These are phyloP conservation scores for Macaria notata DNA, from an alignment of 2,888 invertebrate genomes.

Conservation along the genomic window DNA sequence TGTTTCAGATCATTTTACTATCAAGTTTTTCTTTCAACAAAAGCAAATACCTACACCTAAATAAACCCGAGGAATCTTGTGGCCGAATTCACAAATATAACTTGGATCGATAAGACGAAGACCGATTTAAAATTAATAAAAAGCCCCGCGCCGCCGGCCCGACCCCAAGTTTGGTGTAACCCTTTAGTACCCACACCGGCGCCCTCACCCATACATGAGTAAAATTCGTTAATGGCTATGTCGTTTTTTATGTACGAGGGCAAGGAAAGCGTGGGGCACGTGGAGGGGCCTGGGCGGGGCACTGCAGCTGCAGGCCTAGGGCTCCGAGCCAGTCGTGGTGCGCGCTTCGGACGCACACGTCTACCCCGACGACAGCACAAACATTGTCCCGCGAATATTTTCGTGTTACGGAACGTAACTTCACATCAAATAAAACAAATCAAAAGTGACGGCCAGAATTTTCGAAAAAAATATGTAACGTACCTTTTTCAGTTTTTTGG, in stretches of 20 bases:
- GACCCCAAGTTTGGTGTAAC: slow-evolving; percentile 48
- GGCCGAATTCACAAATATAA: slow-evolving; percentile 14
- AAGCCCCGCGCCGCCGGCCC: slow-evolving; percentile 38
- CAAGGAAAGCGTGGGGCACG: slow-evolving; percentile 68
- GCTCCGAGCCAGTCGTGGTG: slow-evolving; percentile 72
- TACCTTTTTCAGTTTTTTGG: slow-evolving; percentile 24
- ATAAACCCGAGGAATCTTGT: no score
- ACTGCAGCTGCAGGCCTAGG: slow-evolving; percentile 71
- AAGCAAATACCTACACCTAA: no score
- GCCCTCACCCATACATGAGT: slow-evolving; percentile 42
- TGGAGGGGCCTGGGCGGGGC: slow-evolving; percentile 74
- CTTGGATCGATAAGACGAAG: slow-evolving; percentile 47
- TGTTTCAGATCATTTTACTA: no score
- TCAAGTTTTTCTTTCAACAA: no score
- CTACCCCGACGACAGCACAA: slow-evolving; percentile 47
- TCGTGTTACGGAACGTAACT: slow-evolving; percentile 31
- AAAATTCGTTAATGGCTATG: slow-evolving; percentile 46
- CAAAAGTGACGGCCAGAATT: slow-evolving; percentile 21
- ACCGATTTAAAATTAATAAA: slow-evolving; percentile 52
- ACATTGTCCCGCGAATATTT: slow-evolving; percentile 44
- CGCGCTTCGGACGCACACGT: slow-evolving; percentile 63
- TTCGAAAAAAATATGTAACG: slow-evolving; percentile 16
- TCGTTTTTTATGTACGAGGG: slow-evolving; percentile 71
- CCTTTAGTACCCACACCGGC: slow-evolving; percentile 54
- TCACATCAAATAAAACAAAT: slow-evolving; percentile 22